Evolutionary conservation across 2,113 vertebrate species (phyloP).

Genomic region (Triplophysa dalaica): DNA sequence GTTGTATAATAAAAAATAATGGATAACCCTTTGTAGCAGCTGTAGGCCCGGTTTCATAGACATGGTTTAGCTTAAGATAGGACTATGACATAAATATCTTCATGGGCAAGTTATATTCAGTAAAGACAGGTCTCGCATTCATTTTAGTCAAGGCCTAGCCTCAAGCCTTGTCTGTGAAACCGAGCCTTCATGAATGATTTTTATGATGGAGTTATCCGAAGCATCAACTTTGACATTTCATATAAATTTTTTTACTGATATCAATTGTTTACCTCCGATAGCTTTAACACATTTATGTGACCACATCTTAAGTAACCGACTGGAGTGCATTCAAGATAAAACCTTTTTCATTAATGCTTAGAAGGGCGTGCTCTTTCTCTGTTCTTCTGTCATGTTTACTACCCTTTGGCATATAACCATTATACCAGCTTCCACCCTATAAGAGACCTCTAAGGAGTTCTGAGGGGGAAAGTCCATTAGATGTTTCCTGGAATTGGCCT

Average conservation of each 20-base stretch:
- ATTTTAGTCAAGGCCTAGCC: too few species aligned
- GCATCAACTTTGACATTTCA: neutral
- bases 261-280: neutral
- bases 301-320: neutral
- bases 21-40: too few species aligned
- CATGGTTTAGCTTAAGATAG: too few species aligned
- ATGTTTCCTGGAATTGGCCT: slow-evolving; percentile 36
- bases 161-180: too few species aligned
- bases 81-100: too few species aligned
- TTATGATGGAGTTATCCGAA: neutral
- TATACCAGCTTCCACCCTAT: neutral
- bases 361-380: neutral
- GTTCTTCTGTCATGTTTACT: neutral
- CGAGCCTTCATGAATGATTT: neutral
- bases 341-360: neutral
- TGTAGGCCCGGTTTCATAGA: too few species aligned
- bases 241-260: neutral
- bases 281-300: neutral
- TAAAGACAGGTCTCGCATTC: too few species aligned
- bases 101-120: too few species aligned
- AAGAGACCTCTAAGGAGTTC: neutral
- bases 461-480: slow-evolving; percentile 25
- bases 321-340: neutral
- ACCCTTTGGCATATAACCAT: neutral
- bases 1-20: too few species aligned